Evolutionary conservation across 2,797 vertebrate genomes (phyloP), one percentile per base, ranked within the genome.

Genomic region (Simalia tracyae): DNA sequence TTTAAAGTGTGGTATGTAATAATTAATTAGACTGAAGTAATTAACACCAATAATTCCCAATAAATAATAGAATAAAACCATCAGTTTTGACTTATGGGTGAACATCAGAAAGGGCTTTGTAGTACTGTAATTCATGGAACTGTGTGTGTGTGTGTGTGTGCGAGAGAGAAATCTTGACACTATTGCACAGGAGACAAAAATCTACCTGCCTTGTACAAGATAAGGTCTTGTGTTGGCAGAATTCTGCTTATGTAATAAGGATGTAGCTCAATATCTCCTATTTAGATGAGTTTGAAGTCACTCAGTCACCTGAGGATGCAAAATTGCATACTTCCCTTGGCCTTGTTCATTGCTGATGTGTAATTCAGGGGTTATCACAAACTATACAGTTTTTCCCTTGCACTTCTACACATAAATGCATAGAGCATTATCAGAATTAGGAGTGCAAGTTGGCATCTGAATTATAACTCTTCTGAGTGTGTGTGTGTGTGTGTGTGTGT

Each of bases 21-120:
- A 89, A 56, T 90, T 92, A 92, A 90, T 88, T 92, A 92, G 89
- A 46, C 54, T 60, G 57, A 87, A 28, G 59, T 90, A 90, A 92
- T 92, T 92, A 92, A 63, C 26, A 90, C 89, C 68, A 90, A 88
- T 92, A 17, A 90, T 84, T 88, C 26, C 72, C 26, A 92, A 92
- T 92, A 92, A 92, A 81, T 90, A 92, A 92, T 92, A 87, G 90
- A 90, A 90, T 88, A 92, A 90, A 90, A 66, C 46, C 60, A 90
- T n/a, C 87, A n/a, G 10, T 85, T 92, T 66, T 92, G 87, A 92
- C 87, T 89, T 89, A 85, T 1, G 60, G 60, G 24, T 61, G 31
- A 84, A 42, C 46, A 81, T 36, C 68, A 89, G 89, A 86, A 90
- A 87, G 31, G 66, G 59, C 26, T 88, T 81, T 7, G 26, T 63